A percentile compares a stretch with the other conserved stretches of the same genome.
phyloP scores from a whole-genome alignment of 2,113 vertebrate genomes.

The Osmerus mordax region DNA sequence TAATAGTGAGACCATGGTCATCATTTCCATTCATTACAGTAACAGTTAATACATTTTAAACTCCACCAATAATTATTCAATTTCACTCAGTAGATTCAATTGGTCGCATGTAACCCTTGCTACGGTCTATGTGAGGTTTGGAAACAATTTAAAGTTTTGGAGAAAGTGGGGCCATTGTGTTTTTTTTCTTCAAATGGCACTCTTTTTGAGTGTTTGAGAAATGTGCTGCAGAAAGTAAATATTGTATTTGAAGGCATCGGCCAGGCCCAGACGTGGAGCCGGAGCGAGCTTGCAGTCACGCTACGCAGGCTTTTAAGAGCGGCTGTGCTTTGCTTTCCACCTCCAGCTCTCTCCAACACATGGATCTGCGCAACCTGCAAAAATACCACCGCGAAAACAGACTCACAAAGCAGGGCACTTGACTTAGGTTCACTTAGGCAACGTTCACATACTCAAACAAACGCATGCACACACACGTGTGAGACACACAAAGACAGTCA shows the following conservation, averaged over 20 bases:
- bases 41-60: slow-evolving; percentile 33
- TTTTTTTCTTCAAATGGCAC: slow-evolving; percentile 58
- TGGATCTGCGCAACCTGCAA: slow-evolving; percentile 31
- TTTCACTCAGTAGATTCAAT: slow-evolving; percentile 22
- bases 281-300: slow-evolving; percentile 53
- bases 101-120: neutral
- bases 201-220: slow-evolving; percentile 57
- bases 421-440: neutral
- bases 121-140: slow-evolving; percentile 27
- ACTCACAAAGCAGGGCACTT: neutral
- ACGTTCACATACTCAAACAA: slow-evolving; percentile 20
- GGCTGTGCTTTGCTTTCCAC: slow-evolving; percentile 62
- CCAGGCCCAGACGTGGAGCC: slow-evolving; percentile 40
- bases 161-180: slow-evolving; percentile 38
- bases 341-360: slow-evolving; percentile 52
- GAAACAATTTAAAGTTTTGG: slow-evolving; percentile 17
- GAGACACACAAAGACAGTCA: neutral
- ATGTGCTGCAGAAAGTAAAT: slow-evolving; percentile 66
- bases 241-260: slow-evolving; percentile 64
- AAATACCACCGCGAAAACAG: slow-evolving; percentile 13
- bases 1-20: slow-evolving; percentile 29
- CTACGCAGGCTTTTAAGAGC: slow-evolving; percentile 47
- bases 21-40: slow-evolving; percentile 46
- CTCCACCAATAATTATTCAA: slow-evolving; percentile 32
- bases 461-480: neutral